These are phyloP conservation scores for Galaxias olidus DNA, from an alignment of 2,797 vertebrate genomes.

Conservation along the genomic window DNA sequence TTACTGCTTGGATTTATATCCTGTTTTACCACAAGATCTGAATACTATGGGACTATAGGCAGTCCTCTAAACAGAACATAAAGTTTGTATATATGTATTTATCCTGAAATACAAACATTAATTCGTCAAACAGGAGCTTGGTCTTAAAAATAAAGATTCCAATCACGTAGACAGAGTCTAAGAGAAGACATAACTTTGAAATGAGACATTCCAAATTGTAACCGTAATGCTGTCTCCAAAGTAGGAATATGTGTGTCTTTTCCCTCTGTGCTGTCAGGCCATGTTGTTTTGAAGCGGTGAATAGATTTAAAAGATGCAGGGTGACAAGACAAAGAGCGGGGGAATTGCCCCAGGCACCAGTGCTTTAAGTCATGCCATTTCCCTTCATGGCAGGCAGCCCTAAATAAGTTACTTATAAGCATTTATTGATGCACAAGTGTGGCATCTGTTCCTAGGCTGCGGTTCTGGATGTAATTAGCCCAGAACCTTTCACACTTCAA, in stretches of 20 bases:
- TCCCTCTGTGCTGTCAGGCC: conserved; percentile 69
- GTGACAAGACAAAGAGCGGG: conserved; percentile 82
- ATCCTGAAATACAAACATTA: background rate
- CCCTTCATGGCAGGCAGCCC: conserved; percentile 79
- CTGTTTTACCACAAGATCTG: too few relatives aligned
- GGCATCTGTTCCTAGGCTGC: conserved; percentile 78
- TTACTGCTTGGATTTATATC: too few relatives aligned
- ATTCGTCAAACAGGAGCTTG: conserved; percentile 68
- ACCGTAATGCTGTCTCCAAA: conserved; percentile 74
- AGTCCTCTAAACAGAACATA: too few relatives aligned
- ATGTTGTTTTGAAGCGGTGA: conserved; percentile 77
- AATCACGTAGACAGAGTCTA: conserved; percentile 33
- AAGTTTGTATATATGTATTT: too few relatives aligned
- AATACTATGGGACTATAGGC: too few relatives aligned
- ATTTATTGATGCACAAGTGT: conserved; percentile 84
- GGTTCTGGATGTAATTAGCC: conserved; percentile 78
- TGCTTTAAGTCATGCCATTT: conserved; percentile 83
- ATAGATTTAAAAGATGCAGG: conserved; percentile 82
- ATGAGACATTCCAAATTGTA: conserved; percentile 65
- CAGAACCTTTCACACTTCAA: conserved; percentile 77
- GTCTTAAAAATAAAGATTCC: conserved; percentile 52
- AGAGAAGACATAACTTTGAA: conserved; percentile 68
- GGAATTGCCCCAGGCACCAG: conserved; percentile 70
- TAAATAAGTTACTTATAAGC: conserved; percentile 86
- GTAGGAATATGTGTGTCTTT: conserved; percentile 77